Evolutionary conservation across 2,888 invertebrate genomes (phyloP).

Genomic region (Orthonychiurus folsomi): DNA sequence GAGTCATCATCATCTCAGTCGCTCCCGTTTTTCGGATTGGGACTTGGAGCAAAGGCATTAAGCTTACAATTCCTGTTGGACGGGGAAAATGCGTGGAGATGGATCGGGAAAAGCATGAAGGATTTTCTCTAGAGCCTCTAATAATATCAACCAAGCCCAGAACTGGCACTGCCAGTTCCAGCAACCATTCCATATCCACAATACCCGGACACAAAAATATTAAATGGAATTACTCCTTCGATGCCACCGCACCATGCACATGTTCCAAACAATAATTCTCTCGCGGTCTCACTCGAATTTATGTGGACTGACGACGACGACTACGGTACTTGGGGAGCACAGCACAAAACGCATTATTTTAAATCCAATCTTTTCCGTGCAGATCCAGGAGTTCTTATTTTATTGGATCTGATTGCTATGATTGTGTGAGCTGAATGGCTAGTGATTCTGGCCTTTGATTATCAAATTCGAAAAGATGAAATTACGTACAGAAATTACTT

Average conservation of each 20-base stretch:
- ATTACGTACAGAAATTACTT: no score
- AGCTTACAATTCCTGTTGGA: no score
- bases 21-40: background rate
- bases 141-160: background rate
- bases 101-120: background rate
- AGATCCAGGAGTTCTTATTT: background rate
- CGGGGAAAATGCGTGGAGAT: background rate
- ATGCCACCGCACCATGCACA: no score
- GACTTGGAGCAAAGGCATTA: background rate
- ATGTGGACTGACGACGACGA: background rate
- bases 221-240: background rate
- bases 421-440: background rate
- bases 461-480: no score
- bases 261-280: background rate
- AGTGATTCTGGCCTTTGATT: background rate
- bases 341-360: background rate
- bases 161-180: background rate
- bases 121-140: background rate
- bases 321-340: background rate
- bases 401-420: background rate
- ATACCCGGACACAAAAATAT: background rate
- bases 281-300: background rate
- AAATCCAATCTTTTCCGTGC: background rate
- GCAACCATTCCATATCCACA: background rate
- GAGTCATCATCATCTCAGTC: constrained; percentile 12